Evolutionary conservation across 2,113 vertebrate genomes (phyloP), one percentile per base, ranked within the genome.

Genomic region (Pycnonotus jocosus): DNA sequence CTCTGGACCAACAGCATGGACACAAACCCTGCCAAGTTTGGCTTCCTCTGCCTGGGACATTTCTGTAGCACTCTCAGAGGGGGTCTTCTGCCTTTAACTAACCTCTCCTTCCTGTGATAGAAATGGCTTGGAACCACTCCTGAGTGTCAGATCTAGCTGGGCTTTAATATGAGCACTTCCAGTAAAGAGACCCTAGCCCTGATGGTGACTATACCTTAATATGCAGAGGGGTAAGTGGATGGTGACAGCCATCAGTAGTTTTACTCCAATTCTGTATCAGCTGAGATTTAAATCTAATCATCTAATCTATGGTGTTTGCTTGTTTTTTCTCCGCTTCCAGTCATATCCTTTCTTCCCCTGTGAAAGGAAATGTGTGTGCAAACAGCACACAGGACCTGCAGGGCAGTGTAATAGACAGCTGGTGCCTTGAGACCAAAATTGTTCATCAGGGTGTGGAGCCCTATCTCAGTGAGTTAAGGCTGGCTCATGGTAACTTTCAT

Each of bases 41-140:
- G 47, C 72, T 94, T 97, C 68, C 86, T 94, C 64, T 92, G 80
- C 80, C 51, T 68, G 72, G 31, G 80, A 74, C 24, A 3, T 74
- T 93, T 94, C 80, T 92, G 64, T 78, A 93, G 76, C 11, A 12
- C 24, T 91, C 82, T 95, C 82, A 60, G 60, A 66, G 86, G 91
- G 94, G 68, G 68, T 93, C 54, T 92, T 83, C 51, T 92, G 86
- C 92, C 80, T 82, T 88, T 62, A 92, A 38, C 38, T 92, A 85
- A 74, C 56, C 56, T 28, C 35, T 86, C 40, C 17, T 68, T 70
- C 44, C 60, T 13, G 21, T n/a, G 21, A 45, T 14, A 64, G 45
- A 91, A 90, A 62, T 33, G 64, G 10, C 47, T 84, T 88, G 76
- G 64, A 93, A 88, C 22, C 11, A 7, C 11, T 88, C 33, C 64